Evolutionary conservation across 2,797 vertebrate species (phyloP).

Genomic region (Alcedo atthis): DNA sequence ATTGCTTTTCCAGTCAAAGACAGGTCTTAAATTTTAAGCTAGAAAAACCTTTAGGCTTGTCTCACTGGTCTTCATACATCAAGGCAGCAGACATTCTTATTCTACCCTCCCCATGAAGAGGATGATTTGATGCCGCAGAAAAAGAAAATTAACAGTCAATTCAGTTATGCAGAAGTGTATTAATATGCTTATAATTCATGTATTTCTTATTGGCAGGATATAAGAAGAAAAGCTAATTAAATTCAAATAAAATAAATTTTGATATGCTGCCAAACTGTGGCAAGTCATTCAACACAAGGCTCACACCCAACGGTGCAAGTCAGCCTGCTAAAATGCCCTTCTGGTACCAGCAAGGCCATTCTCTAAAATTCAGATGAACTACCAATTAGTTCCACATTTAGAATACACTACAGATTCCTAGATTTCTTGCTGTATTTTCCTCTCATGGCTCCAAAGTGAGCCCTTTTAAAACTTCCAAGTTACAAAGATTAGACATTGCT

Average conservation of each 20-base stretch:
- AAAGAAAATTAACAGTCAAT: conserved; percentile 8
- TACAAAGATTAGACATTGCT: not conserved
- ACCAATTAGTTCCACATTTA: not conserved
- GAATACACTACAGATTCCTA: not conserved
- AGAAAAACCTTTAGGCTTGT: conserved; percentile 26
- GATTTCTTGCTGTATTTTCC: not conserved
- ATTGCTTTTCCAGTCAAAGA: conserved; percentile 59
- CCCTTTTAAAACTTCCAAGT: not conserved
- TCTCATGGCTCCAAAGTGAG: not conserved
- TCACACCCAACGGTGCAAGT: not conserved
- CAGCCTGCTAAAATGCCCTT: not conserved
- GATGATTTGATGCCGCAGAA: not conserved
- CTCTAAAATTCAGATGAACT: not conserved
- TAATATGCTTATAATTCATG: not conserved
- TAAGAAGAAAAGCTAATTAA: not conserved
- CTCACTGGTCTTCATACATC: conserved; percentile 22
- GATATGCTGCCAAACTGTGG: not conserved
- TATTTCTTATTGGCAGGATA: not conserved
- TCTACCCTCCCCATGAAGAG: not conserved
- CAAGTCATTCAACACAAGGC: not conserved
- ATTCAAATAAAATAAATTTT: not conserved
- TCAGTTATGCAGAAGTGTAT: not conserved
- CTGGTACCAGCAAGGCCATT: not conserved
- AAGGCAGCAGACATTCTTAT: not conserved
- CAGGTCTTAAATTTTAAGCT: conserved; percentile 37